Evolutionary conservation across 2,113 vertebrate species (phyloP).

Genomic region (Sciurus niger): DNA sequence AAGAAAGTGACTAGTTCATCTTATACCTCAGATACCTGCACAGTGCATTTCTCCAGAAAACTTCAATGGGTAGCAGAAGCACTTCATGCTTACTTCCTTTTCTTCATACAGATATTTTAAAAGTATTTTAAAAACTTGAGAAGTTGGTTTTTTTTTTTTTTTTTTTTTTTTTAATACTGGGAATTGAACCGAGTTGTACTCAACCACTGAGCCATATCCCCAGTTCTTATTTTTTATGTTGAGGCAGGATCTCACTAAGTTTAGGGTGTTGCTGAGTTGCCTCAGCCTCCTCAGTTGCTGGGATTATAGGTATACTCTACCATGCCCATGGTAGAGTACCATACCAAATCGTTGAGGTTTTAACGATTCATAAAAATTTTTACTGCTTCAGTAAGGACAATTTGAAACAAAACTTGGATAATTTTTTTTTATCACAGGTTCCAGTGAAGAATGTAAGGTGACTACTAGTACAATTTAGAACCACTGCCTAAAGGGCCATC

Average conservation of each 20-base stretch:
- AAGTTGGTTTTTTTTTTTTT: too few species aligned
- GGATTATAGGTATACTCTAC: too few species aligned
- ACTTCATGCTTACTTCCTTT: neutral
- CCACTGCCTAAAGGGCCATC: neutral
- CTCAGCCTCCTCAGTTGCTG: too few species aligned
- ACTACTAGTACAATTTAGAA: neutral
- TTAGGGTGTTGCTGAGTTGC: too few species aligned
- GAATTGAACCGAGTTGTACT: too few species aligned
- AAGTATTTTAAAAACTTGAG: too few species aligned
- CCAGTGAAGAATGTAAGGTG: neutral
- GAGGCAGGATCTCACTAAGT: too few species aligned
- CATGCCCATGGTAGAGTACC: too few species aligned
- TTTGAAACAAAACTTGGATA: neutral
- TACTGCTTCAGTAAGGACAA: conserved; percentile 9
- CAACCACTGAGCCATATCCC: too few species aligned
- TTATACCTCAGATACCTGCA: neutral
- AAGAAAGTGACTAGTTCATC: neutral
- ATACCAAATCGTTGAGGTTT: neutral
- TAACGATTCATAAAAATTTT: neutral
- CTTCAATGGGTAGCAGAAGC: neutral
- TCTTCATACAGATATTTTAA: neutral
- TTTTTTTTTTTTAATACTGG: too few species aligned
- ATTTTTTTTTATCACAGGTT: neutral
- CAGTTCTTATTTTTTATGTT: too few species aligned
- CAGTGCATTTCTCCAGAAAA: neutral